Percentiles rank a stretch among this genome's conserved stretches.
Evolutionary conservation across 2,113 vertebrate species (phyloP).

Genomic region (Charina bottae): DNA sequence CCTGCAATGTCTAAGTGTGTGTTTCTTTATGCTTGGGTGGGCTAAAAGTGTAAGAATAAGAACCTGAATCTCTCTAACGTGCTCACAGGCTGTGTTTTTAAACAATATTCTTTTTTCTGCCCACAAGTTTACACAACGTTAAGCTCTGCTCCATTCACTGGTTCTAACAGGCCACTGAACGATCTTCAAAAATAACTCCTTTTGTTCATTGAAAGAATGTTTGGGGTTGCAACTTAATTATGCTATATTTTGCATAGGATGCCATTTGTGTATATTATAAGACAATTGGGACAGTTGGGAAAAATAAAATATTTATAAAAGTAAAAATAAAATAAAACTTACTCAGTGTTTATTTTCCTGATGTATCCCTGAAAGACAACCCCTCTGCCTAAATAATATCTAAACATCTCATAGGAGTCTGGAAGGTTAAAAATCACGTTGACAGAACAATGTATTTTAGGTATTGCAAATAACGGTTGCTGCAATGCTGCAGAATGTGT

Average conservation of each 20-base stretch:
- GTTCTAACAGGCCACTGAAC: too few relatives aligned
- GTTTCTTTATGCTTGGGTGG: too few relatives aligned
- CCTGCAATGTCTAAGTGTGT: too few relatives aligned
- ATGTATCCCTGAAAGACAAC: background rate
- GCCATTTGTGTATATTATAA: background rate
- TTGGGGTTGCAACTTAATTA: background rate
- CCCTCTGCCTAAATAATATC: background rate
- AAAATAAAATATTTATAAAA: slow-evolving; percentile 1
- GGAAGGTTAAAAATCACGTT: background rate
- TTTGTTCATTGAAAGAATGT: background rate
- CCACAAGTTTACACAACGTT: too few relatives aligned
- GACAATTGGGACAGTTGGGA: too few relatives aligned
- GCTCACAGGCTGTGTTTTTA: too few relatives aligned
- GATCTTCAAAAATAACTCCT: background rate
- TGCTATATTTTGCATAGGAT: background rate
- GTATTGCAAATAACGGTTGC: slow-evolving; percentile 36
- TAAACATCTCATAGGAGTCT: slow-evolving; percentile 11
- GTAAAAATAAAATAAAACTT: background rate
- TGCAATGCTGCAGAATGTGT: slow-evolving; percentile 14
- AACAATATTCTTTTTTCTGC: too few relatives aligned
- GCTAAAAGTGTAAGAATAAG: too few relatives aligned
- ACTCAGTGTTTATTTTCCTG: background rate
- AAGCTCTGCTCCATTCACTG: too few relatives aligned
- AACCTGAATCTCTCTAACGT: too few relatives aligned
- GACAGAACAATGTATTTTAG: slow-evolving; percentile 27